Evolutionary conservation across 2,797 vertebrate genomes (phyloP).

Genomic region (Phrynocephalus guinanensis): DNA sequence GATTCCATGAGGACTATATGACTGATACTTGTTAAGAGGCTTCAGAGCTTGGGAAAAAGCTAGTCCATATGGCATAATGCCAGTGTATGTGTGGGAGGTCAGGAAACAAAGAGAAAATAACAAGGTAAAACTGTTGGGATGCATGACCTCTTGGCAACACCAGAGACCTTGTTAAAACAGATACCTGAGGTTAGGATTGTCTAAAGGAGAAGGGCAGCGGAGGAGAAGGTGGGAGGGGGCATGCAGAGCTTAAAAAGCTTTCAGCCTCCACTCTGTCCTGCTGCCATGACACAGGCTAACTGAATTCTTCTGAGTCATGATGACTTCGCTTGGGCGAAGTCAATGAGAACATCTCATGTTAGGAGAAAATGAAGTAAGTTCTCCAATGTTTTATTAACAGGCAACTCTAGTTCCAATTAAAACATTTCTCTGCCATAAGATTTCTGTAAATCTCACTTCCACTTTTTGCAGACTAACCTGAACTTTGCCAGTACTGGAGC

Average conservation of each 20-base stretch:
- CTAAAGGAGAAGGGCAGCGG: neutral
- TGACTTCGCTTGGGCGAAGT: neutral
- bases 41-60: neutral
- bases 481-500: neutral
- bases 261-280: neutral
- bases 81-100: neutral
- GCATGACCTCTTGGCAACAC: neutral
- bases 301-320: neutral
- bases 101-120: neutral
- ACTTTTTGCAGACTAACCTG: neutral
- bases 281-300: neutral
- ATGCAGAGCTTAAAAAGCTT: neutral
- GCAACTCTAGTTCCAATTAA: neutral
- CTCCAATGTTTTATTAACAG: neutral
- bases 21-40: too few relatives aligned
- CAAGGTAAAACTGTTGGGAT: neutral
- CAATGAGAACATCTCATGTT: neutral
- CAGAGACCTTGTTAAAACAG: too few relatives aligned
- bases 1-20: neutral
- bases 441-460: neutral
- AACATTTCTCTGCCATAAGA: neutral
- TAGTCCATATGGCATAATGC: neutral
- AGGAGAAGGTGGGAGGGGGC: neutral
- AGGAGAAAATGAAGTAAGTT: neutral
- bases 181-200: too few relatives aligned